Base-by-base conservation (phyloP, 2,888 invertebrate species). In the Acronicta leporina region DNA sequence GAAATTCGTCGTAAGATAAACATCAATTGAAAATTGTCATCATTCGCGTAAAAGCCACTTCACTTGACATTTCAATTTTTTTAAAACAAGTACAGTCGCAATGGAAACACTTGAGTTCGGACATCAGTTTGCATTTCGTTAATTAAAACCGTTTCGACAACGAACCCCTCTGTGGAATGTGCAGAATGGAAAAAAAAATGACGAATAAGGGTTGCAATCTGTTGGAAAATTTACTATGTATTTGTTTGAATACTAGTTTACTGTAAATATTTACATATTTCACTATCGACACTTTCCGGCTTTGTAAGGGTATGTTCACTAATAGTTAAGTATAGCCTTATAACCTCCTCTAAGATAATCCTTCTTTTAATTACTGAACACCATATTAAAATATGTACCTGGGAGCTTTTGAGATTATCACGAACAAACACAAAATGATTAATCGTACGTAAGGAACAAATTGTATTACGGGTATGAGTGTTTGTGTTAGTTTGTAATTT, bases 191-290 rank as follows among this genome's bases (percentile, higher is more conserved):
- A 81, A 46, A 81, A n/a, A 81, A 73, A 46, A 67, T 54, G 20
- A 51, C 50, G 55, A 38, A 57, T 55, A 63, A 65, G 63, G 70
- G 72, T 73, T 73, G 73, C 43, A 85, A 76, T 86, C 81, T 73
- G 80, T 68, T 73, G 38, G n/a, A 38, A 38, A 38, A n/a, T n/a
- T n/a, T 35, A 35, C 35, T 35, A 35, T 4, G 20, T 33, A 11
- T 35, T 35, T 11, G 35, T 35, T 35, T 11, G 35, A 13, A 38
- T 38, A 38, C n/a, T n/a, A n/a, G n/a, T n/a, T n/a, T n/a, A n/a
- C n/a, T n/a, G n/a, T n/a, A n/a, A n/a, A n/a, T n/a, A n/a, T n/a
- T 20, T 20, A 20, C 20, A 20, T 20, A 20, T 4, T 20, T 20
- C 4, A 20, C 20, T 20, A 20, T 2, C 20, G 20, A 20, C 20